A percentile compares a stretch with the other conserved stretches of the same genome.
phyloP scores from a whole-genome alignment of 2,888 invertebrate species.

The Diaphora mendica region DNA sequence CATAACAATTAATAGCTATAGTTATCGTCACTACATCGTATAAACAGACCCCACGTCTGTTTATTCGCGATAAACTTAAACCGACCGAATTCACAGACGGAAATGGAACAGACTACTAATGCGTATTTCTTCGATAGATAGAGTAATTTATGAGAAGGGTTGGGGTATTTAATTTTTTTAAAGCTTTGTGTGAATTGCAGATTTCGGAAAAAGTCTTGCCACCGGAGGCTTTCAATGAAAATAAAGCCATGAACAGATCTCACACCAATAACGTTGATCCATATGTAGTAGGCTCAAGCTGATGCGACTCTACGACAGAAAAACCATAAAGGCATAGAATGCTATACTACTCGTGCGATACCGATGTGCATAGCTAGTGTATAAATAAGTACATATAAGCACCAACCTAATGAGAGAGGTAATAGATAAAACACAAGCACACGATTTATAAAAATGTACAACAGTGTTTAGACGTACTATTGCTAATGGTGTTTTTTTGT shows the following conservation, averaged over 20 bases:
- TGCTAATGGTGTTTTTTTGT: neutral
- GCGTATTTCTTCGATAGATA: too few species aligned
- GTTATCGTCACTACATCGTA: neutral
- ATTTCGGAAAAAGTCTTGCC: neutral
- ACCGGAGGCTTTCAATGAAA: too few species aligned
- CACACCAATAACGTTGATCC: too few species aligned
- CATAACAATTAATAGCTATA: neutral
- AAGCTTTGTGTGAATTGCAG: too few species aligned
- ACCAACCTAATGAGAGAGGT: neutral
- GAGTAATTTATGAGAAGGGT: neutral
- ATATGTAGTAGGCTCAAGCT: too few species aligned
- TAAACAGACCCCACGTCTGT: neutral
- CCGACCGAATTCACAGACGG: too few species aligned
- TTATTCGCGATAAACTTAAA: too few species aligned
- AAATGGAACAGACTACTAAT: too few species aligned
- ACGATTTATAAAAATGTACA: neutral
- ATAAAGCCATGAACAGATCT: too few species aligned
- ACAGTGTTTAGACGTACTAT: neutral
- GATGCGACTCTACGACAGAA: neutral
- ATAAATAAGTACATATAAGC: neutral
- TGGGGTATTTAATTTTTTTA: too few species aligned
- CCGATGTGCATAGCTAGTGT: neutral
- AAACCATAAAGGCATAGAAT: neutral
- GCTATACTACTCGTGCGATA: neutral
- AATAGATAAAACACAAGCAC: neutral